These are phyloP conservation scores for Patella pellucida DNA, from an alignment of 2,888 invertebrate species.

Conservation along the genomic window DNA sequence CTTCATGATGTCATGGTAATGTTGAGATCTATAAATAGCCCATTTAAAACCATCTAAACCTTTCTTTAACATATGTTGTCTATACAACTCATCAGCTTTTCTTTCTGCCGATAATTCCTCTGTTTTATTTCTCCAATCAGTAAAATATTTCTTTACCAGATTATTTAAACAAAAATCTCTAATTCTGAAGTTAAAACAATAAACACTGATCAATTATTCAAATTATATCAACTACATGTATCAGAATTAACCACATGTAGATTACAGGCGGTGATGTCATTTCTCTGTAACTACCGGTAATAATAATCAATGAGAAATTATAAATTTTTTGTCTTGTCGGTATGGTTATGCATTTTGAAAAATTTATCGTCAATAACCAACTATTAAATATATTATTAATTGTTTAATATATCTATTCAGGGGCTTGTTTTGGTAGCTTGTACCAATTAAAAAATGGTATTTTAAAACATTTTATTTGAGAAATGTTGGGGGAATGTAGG, in stretches of 20 bases:
- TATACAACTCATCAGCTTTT: constrained; percentile 41
- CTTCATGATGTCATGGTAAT: constrained; percentile 50
- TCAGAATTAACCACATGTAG: too few species aligned
- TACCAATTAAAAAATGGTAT: too few species aligned
- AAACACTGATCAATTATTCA: background rate
- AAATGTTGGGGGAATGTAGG: too few species aligned
- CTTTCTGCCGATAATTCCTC: constrained; percentile 36
- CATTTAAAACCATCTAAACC: constrained; percentile 57
- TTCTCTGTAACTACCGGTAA: background rate
- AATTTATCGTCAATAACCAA: too few species aligned
- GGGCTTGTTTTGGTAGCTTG: too few species aligned
- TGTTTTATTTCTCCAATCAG: constrained; percentile 40
- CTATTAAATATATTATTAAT: too few species aligned
- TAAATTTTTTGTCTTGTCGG: too few species aligned
- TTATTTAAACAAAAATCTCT: constrained; percentile 42
- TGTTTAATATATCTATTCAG: too few species aligned
- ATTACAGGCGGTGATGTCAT: background rate
- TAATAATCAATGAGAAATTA: background rate
- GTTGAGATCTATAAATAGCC: constrained; percentile 55
- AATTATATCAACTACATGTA: background rate
- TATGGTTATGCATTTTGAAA: too few species aligned
- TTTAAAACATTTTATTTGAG: too few species aligned
- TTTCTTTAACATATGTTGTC: constrained; percentile 50
- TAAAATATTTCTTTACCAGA: constrained; percentile 40
- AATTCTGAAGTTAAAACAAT: constrained; percentile 35